Evolutionary conservation across 2,113 vertebrate species (phyloP).

Genomic region (Sebastes schlegelii): DNA sequence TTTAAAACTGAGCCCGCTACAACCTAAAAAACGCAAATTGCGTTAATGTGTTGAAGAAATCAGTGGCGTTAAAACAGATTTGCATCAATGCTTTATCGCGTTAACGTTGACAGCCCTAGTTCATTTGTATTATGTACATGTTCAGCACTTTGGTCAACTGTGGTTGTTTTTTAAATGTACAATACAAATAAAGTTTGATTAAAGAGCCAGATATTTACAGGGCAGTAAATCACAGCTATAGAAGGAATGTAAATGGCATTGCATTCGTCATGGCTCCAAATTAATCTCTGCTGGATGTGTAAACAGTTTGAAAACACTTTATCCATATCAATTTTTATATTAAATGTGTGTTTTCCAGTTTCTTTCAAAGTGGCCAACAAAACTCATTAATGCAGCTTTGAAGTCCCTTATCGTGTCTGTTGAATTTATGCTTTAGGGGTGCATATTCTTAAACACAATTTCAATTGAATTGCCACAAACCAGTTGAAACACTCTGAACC

Average conservation of each 20-base stretch:
- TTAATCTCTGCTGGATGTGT: slow-evolving; percentile 9
- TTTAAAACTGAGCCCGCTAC: too few relatives aligned
- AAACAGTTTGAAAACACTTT: not conserved
- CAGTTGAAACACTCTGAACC: slow-evolving; percentile 21
- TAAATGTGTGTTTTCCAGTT: not conserved
- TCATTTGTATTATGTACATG: too few relatives aligned
- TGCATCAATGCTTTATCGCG: too few relatives aligned
- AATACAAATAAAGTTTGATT: too few relatives aligned
- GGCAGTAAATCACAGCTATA: not conserved
- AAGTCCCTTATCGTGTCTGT: slow-evolving; percentile 10
- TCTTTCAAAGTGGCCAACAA: not conserved
- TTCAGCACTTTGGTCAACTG: too few relatives aligned
- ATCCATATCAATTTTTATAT: not conserved
- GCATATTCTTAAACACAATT: slow-evolving; percentile 28
- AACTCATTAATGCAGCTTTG: not conserved
- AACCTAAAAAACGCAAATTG: too few relatives aligned
- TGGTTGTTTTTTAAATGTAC: too few relatives aligned
- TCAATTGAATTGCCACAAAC: slow-evolving; percentile 44
- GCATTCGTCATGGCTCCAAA: not conserved
- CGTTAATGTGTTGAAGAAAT: too few relatives aligned
- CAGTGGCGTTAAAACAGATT: too few relatives aligned
- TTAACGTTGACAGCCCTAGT: too few relatives aligned
- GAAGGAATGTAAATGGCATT: not conserved
- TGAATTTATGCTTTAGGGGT: not conserved
- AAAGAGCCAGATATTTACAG: not conserved